Conservation (phyloP, 2,888 invertebrate genomes). For the Myopa tessellatipennis region DNA sequence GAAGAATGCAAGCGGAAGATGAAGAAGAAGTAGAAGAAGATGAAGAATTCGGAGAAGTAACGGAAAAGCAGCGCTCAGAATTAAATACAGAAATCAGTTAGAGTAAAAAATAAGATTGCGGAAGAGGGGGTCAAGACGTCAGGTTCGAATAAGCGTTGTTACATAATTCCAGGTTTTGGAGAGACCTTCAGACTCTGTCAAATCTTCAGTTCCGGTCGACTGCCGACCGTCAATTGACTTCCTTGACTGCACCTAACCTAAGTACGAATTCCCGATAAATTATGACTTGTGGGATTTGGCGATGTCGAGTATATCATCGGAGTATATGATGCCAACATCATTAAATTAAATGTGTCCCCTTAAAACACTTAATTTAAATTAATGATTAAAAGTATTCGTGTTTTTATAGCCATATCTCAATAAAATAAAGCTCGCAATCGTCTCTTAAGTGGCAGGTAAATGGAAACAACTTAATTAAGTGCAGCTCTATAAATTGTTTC, state of each 20-base stretch:
- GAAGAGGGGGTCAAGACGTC: background rate
- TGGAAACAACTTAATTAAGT: slow-evolving; percentile 30
- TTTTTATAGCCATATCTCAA: background rate
- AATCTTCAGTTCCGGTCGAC: too few species aligned
- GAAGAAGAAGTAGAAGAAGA: background rate
- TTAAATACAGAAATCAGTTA: slow-evolving; percentile 39
- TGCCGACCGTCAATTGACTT: too few species aligned
- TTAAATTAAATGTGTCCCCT: too few species aligned
- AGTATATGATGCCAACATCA: too few species aligned
- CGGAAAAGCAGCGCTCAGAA: slow-evolving; percentile 32
- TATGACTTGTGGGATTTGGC: too few species aligned
- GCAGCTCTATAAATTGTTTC: slow-evolving; percentile 20
- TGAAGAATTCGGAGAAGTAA: slow-evolving; percentile 21
- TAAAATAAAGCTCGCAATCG: background rate
- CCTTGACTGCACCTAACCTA: too few species aligned
- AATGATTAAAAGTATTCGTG: background rate
- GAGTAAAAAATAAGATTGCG: background rate
- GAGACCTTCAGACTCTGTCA: too few species aligned
- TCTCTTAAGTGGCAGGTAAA: background rate
- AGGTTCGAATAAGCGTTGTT: background rate
- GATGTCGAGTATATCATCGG: too few species aligned
- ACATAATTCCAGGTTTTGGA: too few species aligned
- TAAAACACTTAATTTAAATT: background rate
- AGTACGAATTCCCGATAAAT: too few species aligned
- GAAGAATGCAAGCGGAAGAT: background rate